Percentiles rank a stretch among this genome's conserved stretches.
Conservation (phyloP, 1,140 invertebrate genomes). For the Bemisia tabaci region DNA sequence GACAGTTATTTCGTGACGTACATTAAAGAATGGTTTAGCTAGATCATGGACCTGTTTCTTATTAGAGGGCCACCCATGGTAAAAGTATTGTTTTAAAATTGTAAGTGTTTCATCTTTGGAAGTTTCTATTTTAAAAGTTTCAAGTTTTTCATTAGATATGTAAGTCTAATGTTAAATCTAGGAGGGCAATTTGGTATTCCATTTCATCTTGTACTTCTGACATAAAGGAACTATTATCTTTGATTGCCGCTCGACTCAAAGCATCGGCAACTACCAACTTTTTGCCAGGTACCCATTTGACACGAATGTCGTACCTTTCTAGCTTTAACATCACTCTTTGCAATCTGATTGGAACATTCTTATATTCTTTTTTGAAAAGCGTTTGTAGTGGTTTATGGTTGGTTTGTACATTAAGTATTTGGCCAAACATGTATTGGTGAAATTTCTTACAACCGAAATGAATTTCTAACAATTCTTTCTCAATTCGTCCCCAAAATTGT, state of each 20-base stretch:
- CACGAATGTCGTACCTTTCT: slow-evolving; percentile 20
- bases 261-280: slow-evolving; percentile 2
- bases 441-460: slow-evolving; percentile 27
- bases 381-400: too few species aligned
- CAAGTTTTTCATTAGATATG: too few species aligned
- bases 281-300: not conserved
- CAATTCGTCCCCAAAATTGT: slow-evolving; percentile 34
- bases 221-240: too few species aligned
- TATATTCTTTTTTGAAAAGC: too few species aligned
- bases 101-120: too few species aligned
- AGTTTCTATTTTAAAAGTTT: too few species aligned
- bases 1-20: slow-evolving; percentile 25
- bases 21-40: slow-evolving; percentile 26
- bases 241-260: slow-evolving; percentile 11
- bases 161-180: too few species aligned
- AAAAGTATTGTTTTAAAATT: too few species aligned
- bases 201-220: too few species aligned
- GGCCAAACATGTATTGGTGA: slow-evolving; percentile 25
- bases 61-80: too few species aligned
- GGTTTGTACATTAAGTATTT: slow-evolving; percentile 30
- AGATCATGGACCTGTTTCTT: too few species aligned
- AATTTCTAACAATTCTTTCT: slow-evolving; percentile 27
- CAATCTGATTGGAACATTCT: slow-evolving; percentile 30
- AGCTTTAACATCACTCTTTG: slow-evolving; percentile 29
- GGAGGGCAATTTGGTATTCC: too few species aligned